Base-by-base conservation (phyloP, 2,113 vertebrate species). In the Syngnathoides biaculeatus region DNA sequence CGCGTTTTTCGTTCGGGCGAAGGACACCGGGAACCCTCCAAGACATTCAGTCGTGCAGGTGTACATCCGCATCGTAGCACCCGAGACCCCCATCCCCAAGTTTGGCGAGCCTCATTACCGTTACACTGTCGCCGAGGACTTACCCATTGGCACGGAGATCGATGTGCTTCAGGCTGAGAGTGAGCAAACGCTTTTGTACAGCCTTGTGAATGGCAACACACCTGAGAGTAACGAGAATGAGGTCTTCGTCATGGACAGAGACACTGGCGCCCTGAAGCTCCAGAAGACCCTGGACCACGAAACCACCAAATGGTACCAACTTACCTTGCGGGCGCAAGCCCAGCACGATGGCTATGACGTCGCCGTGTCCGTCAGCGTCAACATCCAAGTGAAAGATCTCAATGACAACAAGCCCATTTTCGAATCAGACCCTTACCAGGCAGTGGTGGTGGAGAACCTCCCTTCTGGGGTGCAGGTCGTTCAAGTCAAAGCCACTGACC, bases 271-370 rank as follows among this genome's bases (percentile, higher is more conserved):
- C 22, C 82, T 99, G 77, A 99, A 96, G 82, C 89, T 98, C 47
- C 94, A 95, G 73, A 98, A 98, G 79, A 92, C 78, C 53, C 93
- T 99, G 1, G 94, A 99, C 81, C 95, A 98, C 8, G 97, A 98
- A 85, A 92, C 87, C 0, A 94, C 95, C 3, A 98, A 97, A 75
- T 98, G 97, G 97, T 98, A 97, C 69, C 96, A 98, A 71, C 94
- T 99, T 47, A 93, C 90, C n/a, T 38, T 99, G 40, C 79, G 84
- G 19, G 94, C 93, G 45, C 90, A 93, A 67, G 90, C 87, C 78
- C 64, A 81, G 64, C 86, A 91, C 0, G 91, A 93, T 22, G 92
- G 89, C 60, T 90, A 82, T 39, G 93, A 95, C 39, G 73, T 96
- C 0, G 81, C 92, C 30, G 84, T 94, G 13, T 93, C 92, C 11